Evolutionary conservation across 2,113 vertebrate genomes (phyloP).

Genomic region (Trichechus manatus): DNA sequence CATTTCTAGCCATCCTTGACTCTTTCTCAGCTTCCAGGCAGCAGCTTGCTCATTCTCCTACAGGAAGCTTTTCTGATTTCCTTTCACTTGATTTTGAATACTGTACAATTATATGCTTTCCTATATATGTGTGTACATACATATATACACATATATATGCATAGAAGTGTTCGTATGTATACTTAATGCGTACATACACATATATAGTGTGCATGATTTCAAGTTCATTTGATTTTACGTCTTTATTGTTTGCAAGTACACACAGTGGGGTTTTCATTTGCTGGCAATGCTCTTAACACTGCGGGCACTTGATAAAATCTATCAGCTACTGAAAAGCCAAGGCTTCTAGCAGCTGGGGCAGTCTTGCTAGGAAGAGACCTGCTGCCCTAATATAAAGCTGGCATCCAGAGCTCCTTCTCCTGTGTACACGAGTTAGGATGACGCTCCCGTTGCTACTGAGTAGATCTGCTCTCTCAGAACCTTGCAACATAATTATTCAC

Average conservation of each 20-base stretch:
- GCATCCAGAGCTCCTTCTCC: fast-evolving
- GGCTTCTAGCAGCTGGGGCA: not conserved
- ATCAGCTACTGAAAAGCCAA: not conserved
- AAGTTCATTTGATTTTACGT: too few species aligned
- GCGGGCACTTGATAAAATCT: not conserved
- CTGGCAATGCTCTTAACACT: not conserved
- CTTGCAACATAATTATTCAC: fast-evolving
- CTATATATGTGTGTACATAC: not conserved
- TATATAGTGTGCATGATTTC: not conserved
- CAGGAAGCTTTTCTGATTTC: not conserved
- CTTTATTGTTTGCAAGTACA: not conserved
- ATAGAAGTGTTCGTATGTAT: too few species aligned
- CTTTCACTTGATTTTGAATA: not conserved
- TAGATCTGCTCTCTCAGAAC: not conserved
- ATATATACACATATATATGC: not conserved
- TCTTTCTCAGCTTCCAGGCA: not conserved
- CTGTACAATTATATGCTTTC: fast-evolving
- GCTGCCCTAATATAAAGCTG: not conserved
- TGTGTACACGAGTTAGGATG: fast-evolving
- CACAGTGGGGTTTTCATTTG: not conserved
- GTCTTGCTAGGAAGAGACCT: fast-evolving
- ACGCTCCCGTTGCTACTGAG: fast-evolving
- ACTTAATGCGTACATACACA: not conserved
- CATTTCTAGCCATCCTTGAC: not conserved
- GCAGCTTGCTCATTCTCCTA: too few species aligned